A percentile compares a stretch with the other conserved stretches of the same genome.
phyloP scores from a whole-genome alignment of 2,797 vertebrate genomes.

The Synanceia verrucosa region DNA sequence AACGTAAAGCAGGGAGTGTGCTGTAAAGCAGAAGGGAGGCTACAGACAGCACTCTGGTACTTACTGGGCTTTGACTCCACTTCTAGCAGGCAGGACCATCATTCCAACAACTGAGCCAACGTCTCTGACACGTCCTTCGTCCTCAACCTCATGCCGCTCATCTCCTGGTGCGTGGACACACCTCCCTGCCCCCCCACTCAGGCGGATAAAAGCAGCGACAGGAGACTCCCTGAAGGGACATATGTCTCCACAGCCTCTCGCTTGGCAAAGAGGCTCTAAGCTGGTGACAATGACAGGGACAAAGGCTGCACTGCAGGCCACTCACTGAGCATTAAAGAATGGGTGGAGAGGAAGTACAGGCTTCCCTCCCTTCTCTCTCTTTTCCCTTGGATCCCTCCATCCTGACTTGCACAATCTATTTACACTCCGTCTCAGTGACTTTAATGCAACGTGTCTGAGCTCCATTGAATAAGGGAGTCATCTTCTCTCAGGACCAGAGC shows the following conservation, averaged over 20 bases:
- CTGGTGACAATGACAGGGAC: conserved; percentile 76
- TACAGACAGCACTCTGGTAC: conserved; percentile 44
- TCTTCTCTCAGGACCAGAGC: conserved; percentile 43
- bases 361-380: conserved; percentile 13
- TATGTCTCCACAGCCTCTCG: conserved; percentile 83
- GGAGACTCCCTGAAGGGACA: conserved; percentile 80
- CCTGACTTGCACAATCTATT: conserved; percentile 57
- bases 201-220: conserved; percentile 68
- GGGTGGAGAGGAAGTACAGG: conserved; percentile 62
- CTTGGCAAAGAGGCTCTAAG: conserved; percentile 75
- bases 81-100: conserved; percentile 30
- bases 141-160: conserved; percentile 53
- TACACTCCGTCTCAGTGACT: conserved; percentile 55
- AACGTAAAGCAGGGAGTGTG: background rate
- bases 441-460: conserved; percentile 57
- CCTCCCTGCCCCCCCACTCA: conserved; percentile 68
- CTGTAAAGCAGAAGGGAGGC: too few species aligned
- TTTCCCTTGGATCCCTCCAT: conserved; percentile 45
- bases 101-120: conserved; percentile 57
- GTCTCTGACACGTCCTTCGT: conserved; percentile 70
- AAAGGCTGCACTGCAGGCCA: conserved; percentile 72
- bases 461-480: conserved; percentile 60
- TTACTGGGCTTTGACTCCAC: conserved; percentile 63
- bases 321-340: conserved; percentile 65
- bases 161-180: conserved; percentile 56